These are phyloP conservation scores for Forbesichthys agassizii DNA, from an alignment of 2,113 vertebrate genomes.

Conservation along the genomic window DNA sequence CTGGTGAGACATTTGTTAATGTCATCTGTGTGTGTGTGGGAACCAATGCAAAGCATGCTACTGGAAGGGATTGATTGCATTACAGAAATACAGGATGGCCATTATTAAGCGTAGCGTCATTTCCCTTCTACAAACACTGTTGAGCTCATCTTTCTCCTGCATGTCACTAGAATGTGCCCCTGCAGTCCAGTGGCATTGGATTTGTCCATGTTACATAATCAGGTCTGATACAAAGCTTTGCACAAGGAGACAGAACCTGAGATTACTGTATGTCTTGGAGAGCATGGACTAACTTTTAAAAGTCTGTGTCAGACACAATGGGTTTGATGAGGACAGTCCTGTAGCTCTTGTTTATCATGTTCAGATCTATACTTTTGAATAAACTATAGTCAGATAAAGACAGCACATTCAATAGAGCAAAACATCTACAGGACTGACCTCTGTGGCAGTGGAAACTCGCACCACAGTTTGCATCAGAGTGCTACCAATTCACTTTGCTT, in stretches of 20 bases:
- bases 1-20: constrained; percentile 27
- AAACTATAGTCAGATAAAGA: constrained; percentile 12
- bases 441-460: neutral
- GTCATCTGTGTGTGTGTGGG: constrained; percentile 22
- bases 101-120: neutral
- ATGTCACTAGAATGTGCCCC: neutral
- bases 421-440: constrained; percentile 7
- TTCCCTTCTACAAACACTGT: constrained; percentile 4
- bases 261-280: constrained; percentile 26
- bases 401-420: neutral
- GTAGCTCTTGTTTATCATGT: neutral
- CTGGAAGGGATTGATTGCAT: neutral
- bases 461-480: constrained; percentile 5
- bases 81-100: neutral
- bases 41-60: neutral
- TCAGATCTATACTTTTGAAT: constrained; percentile 16
- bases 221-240: constrained; percentile 30
- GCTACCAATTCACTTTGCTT: constrained; percentile 29
- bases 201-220: constrained; percentile 34
- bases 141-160: neutral
- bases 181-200: constrained; percentile 10
- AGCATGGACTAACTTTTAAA: constrained; percentile 25
- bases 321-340: constrained; percentile 7
- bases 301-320: constrained; percentile 23
- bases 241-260: constrained; percentile 17